Conservation (phyloP, 2,888 invertebrate species). For the Eubasilissa splendida region DNA sequence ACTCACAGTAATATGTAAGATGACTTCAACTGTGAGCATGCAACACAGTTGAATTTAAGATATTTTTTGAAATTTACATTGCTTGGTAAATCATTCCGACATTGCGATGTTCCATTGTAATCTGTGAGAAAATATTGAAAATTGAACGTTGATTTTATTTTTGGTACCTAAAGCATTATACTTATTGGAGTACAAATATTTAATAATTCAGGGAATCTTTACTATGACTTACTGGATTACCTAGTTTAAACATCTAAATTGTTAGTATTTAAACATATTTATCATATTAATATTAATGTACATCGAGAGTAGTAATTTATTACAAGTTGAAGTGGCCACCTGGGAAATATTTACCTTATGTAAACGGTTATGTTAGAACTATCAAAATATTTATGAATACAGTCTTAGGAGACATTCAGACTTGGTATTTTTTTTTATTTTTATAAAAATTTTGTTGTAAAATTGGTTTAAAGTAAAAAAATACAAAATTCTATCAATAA, state of each 20-base stretch:
- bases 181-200: neutral
- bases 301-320: constrained; percentile 43
- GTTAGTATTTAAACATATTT: constrained; percentile 9
- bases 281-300: constrained; percentile 46
- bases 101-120: too few relatives aligned
- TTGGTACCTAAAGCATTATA: too few relatives aligned
- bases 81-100: too few relatives aligned
- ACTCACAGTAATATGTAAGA: neutral
- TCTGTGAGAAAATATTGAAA: too few relatives aligned
- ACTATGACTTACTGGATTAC: constrained; percentile 26
- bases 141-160: too few relatives aligned
- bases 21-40: constrained; percentile 24
- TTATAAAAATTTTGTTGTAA: constrained; percentile 62
- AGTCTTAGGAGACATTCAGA: constrained; percentile 58
- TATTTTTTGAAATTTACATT: neutral
- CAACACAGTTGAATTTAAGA: constrained; percentile 14
- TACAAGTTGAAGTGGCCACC: constrained; percentile 51
- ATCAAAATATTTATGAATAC: constrained; percentile 55
- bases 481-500: constrained; percentile 65
- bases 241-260: constrained; percentile 38
- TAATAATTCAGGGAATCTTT: constrained; percentile 5
- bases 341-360: constrained; percentile 49
- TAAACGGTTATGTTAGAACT: constrained; percentile 53
- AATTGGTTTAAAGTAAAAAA: constrained; percentile 64
- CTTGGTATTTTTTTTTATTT: constrained; percentile 64